A percentile compares a stretch with the other conserved stretches of the same genome.
Conservation (phyloP, 2,113 vertebrate species). For the Regulus satrapa region DNA sequence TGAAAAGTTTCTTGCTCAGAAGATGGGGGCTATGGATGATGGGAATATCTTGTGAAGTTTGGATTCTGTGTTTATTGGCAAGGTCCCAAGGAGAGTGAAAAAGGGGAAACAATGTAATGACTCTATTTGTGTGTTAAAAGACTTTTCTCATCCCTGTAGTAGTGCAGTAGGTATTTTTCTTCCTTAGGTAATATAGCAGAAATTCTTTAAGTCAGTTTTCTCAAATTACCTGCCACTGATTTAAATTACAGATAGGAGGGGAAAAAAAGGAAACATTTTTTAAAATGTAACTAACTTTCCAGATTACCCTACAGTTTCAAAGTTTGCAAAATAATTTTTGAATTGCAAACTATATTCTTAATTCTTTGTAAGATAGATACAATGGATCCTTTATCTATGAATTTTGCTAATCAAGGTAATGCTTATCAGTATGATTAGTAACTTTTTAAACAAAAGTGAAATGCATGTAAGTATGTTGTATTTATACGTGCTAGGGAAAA, state of each 20-base stretch:
- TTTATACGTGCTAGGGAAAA: constrained; percentile 58
- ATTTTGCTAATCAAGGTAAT: constrained; percentile 45
- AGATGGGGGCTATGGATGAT: neutral
- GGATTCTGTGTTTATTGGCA: neutral
- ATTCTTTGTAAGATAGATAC: constrained; percentile 50
- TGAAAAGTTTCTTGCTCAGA: neutral
- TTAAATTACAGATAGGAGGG: neutral
- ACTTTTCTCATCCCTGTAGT: neutral
- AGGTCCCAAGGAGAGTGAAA: neutral
- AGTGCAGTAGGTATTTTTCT: constrained; percentile 34
- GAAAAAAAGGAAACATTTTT: neutral
- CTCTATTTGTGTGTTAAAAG: neutral
- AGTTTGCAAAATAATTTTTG: constrained; percentile 48
- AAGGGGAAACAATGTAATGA: neutral
- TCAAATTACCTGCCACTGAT: neutral
- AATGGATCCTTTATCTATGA: constrained; percentile 39
- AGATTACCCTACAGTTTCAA: neutral
- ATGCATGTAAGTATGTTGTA: constrained; percentile 46
- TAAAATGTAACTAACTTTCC: neutral
- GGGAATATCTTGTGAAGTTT: neutral
- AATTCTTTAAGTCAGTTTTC: neutral
- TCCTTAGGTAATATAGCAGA: neutral
- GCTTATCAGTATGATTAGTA: constrained; percentile 16
- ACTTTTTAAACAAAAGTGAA: constrained; percentile 39
- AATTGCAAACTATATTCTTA: constrained; percentile 53